A percentile compares a stretch with the other conserved stretches of the same genome.
phyloP scores from a whole-genome alignment of 2,888 invertebrate species.

The Perizoma flavofasciatum region DNA sequence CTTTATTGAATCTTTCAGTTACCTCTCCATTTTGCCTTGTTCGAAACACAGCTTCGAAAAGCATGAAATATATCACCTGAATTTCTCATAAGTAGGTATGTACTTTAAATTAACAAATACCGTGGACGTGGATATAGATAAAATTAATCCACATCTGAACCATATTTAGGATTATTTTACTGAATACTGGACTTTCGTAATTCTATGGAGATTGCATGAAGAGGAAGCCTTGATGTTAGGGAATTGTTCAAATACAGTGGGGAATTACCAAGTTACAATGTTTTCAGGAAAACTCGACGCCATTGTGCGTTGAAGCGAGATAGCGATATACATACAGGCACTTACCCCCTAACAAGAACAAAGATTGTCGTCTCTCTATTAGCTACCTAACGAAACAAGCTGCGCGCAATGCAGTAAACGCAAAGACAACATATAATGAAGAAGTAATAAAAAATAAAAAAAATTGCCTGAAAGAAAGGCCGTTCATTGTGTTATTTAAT shows the following conservation, averaged over 20 bases:
- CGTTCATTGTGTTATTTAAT: conserved; percentile 9
- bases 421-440: conserved; percentile 34
- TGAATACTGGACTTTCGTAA: no score
- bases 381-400: conserved; percentile 64
- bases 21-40: conserved; percentile 4
- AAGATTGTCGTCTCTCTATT: conserved; percentile 75
- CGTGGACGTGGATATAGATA: no score
- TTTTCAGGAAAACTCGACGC: conserved; percentile 40
- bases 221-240: no score
- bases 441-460: background rate
- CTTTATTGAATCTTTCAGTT: conserved; percentile 22
- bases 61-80: no score
- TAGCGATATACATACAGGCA: conserved; percentile 49
- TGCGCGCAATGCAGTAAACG: conserved; percentile 49
- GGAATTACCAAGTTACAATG: conserved; percentile 9
- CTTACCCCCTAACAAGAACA: conserved; percentile 69
- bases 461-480: no score
- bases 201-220: no score
- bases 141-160: no score
- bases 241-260: no score
- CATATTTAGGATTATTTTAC: no score
- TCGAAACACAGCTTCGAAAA: background rate
- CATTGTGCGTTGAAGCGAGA: conserved; percentile 54
- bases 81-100: background rate
- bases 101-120: no score